phyloP scores from a whole-genome alignment of 1,140 invertebrate genomes.

The Thaumetopoea pityocampa region DNA sequence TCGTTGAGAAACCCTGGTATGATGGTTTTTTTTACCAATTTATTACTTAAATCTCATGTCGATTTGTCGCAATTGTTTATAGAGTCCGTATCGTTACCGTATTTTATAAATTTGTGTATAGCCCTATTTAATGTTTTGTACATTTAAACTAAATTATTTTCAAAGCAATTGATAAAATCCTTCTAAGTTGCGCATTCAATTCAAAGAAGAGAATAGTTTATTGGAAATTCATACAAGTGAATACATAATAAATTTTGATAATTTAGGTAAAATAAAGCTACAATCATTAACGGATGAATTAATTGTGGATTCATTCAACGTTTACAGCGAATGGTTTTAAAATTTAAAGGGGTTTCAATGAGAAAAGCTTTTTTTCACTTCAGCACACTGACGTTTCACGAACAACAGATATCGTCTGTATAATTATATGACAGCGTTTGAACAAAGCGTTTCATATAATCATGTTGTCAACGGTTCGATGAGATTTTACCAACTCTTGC shows the following conservation, averaged over 20 bases:
- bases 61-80: no score
- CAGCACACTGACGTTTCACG: background rate
- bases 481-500: constrained; percentile 1
- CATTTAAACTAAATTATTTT: constrained; percentile 10
- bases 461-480: constrained; percentile 10
- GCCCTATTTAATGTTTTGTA: no score
- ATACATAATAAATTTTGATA: background rate
- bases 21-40: no score
- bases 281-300: constrained; percentile 9
- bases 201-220: background rate
- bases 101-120: no score
- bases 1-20: no score
- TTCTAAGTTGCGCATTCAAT: background rate
- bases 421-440: constrained; percentile 14
- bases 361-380: constrained; percentile 10
- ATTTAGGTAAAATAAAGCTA: background rate
- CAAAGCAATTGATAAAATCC: constrained; percentile 8
- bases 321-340: background rate
- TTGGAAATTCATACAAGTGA: background rate
- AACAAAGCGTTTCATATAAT: constrained; percentile 9
- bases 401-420: constrained; percentile 6
- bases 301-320: constrained; percentile 2
- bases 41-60: no score
- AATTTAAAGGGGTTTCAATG: constrained; percentile 13
- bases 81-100: no score